Conservation (phyloP, 2,113 vertebrate species). For the Osmerus eperlanus region DNA sequence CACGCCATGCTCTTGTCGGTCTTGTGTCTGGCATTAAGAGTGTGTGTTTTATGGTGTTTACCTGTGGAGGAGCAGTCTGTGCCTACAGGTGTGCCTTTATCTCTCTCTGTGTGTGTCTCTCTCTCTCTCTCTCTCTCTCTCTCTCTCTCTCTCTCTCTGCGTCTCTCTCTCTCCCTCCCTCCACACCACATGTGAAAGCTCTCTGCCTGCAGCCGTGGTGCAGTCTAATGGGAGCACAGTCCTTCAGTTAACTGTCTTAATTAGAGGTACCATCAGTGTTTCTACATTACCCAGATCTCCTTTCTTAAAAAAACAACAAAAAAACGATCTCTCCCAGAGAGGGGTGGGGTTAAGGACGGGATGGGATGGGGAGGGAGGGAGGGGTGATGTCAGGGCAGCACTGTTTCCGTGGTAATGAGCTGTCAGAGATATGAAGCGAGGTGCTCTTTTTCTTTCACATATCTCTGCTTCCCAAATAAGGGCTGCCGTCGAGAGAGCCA, state of each 20-base stretch:
- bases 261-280: slow-evolving; percentile 55
- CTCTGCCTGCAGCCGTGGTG: slow-evolving; percentile 5
- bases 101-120: slow-evolving; percentile 13
- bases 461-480: slow-evolving; percentile 64
- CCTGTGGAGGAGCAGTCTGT: background rate
- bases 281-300: slow-evolving; percentile 48
- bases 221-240: slow-evolving; percentile 35
- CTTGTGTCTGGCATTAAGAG: background rate
- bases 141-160: slow-evolving; percentile 1
- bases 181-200: slow-evolving; percentile 6
- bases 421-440: slow-evolving; percentile 75
- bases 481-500: slow-evolving; percentile 49
- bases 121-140: background rate
- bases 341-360: slow-evolving; percentile 20
- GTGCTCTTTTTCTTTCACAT: slow-evolving; percentile 58
- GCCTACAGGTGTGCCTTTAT: slow-evolving; percentile 14
- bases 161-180: background rate
- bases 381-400: slow-evolving; percentile 65
- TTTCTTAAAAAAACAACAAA: slow-evolving; percentile 23
- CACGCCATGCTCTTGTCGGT: background rate
- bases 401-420: slow-evolving; percentile 77
- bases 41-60: slow-evolving; percentile 1
- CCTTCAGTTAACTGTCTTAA: slow-evolving; percentile 61
- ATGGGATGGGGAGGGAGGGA: slow-evolving; percentile 34
- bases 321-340: slow-evolving; percentile 43